These are phyloP conservation scores for Psix sp. DNA, from an alignment of 1,140 invertebrate species.

Conservation along the genomic window DNA sequence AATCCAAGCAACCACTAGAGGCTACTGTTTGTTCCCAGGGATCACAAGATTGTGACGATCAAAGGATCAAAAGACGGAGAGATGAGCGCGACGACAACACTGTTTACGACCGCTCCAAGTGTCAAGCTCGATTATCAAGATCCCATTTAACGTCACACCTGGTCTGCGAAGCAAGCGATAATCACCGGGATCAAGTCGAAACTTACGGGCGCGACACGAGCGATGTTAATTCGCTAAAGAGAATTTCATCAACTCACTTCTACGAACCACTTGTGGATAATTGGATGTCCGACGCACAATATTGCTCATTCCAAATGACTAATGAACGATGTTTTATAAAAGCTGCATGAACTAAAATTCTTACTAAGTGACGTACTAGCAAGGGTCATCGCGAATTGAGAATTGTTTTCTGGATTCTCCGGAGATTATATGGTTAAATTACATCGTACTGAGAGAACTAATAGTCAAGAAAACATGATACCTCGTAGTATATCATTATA, in stretches of 20 bases:
- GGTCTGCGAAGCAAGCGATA: constrained; percentile 60
- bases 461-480: too few species aligned
- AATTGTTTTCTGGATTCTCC: constrained; percentile 42
- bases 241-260: constrained; percentile 64
- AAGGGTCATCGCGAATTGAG: constrained; percentile 36
- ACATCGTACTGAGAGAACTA: background rate
- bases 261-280: constrained; percentile 63
- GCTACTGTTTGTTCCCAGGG: constrained; percentile 66
- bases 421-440: constrained; percentile 16
- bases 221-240: constrained; percentile 64
- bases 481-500: too few species aligned
- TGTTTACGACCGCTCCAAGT: constrained; percentile 63
- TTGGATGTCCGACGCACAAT: constrained; percentile 62
- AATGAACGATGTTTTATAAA: constrained; percentile 60
- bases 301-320: constrained; percentile 60
- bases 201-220: constrained; percentile 62
- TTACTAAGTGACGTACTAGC: constrained; percentile 34
- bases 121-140: constrained; percentile 65
- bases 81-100: constrained; percentile 60
- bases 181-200: constrained; percentile 64
- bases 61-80: constrained; percentile 63
- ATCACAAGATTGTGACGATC: constrained; percentile 66
- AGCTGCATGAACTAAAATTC: constrained; percentile 51
- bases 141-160: constrained; percentile 64
- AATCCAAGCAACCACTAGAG: constrained; percentile 58